Base-by-base conservation (phyloP, 2,888 invertebrate genomes). In the Cephus pulcher region DNA sequence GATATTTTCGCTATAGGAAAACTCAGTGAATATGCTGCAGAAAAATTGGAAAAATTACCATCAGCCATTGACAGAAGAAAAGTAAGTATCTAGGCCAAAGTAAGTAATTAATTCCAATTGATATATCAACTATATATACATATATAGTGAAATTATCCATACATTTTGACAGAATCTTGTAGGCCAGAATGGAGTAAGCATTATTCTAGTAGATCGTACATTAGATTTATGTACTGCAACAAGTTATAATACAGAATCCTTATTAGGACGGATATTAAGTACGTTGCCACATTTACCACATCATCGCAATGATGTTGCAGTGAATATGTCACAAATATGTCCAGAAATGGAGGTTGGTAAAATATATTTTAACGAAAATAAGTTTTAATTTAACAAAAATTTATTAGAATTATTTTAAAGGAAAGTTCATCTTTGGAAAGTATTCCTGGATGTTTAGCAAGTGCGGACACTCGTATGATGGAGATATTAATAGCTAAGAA, bases 1-100 rank as follows among this genome's bases (percentile, higher is more conserved):
- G 95, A 95, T 86, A 92, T 95, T 34, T 95, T 93, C 86, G 94
- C 93, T 75, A 90, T 95, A 86, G 96, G 96, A 4, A 92, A 93
- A 37, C 93, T 94, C 74, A 95, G 95, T 86, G 93, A 94, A 23
- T 91, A 94, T 71, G 87, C 95, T 34, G 94, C 94, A 80, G 93
- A 93, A 23, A 93, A 94, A 69, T 88, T 95, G 81, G 94, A 94
- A 84, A 79, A 80, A 77, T 86, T 88, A 89, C 90, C 85, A 89
- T 91, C 71, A 85, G 82, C 56, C 89, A 84, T 82, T 23, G 34
- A 74, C 12, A 74, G 71, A 33, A 71, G 71, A 71, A 71, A 30
- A 71, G 71, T 71, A 33, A 71, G 71, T 71, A 30, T 71, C 12
- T 30, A 32, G 23, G 23, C 9, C 9, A 40, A 15, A 40, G 6